These are phyloP conservation scores for Metopolophium dirhodum DNA, from an alignment of 1,140 invertebrate species.

Conservation along the genomic window DNA sequence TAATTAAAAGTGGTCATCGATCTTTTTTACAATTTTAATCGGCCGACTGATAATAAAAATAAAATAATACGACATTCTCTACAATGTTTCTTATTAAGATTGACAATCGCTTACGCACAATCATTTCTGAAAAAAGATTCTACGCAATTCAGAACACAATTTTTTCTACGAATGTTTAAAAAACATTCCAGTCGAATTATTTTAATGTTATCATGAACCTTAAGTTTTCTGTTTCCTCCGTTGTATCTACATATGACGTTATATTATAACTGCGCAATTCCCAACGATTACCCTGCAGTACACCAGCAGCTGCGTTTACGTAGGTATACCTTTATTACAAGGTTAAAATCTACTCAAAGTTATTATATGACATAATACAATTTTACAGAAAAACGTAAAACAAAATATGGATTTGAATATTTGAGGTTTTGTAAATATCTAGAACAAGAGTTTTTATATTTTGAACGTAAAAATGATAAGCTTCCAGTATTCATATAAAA, in stretches of 20 bases:
- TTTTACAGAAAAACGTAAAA: neutral
- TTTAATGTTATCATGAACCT: neutral
- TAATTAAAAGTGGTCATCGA: constrained; percentile 12
- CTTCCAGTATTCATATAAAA: no score
- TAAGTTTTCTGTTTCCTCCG: neutral
- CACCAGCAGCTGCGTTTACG: neutral
- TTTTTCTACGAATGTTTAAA: constrained; percentile 6
- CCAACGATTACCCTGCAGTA: neutral
- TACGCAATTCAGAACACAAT: neutral
- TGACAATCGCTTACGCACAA: constrained; percentile 11
- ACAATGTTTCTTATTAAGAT: neutral
- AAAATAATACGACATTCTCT: neutral
- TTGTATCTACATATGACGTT: neutral
- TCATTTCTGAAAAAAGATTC: neutral
- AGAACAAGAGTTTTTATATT: no score
- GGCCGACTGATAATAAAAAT: neutral
- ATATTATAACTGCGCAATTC: constrained; percentile 27
- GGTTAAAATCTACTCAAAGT: neutral
- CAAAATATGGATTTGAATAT: neutral
- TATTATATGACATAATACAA: neutral
- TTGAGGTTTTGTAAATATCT: neutral
- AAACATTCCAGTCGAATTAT: neutral
- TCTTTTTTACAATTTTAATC: constrained; percentile 1
- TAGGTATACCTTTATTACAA: neutral
- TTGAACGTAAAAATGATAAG: no score